Evolutionary conservation across 2,888 invertebrate species (phyloP).

Genomic region (Molanna angustata): DNA sequence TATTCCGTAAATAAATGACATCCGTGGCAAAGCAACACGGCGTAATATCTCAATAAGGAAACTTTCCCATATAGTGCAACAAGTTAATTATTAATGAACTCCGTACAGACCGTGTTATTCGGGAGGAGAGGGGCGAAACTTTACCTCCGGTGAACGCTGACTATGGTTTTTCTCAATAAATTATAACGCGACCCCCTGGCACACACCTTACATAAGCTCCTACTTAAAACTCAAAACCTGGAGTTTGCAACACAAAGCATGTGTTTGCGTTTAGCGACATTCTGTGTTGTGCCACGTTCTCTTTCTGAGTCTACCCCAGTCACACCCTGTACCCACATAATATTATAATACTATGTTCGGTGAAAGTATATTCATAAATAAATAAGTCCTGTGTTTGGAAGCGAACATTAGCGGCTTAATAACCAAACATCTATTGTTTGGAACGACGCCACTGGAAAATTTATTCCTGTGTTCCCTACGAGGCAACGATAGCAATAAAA

Average conservation of each 20-base stretch:
- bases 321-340: no score
- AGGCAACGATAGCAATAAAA: slow-evolving; percentile 13
- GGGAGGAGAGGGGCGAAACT: no score
- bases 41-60: no score
- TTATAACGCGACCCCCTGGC: slow-evolving; percentile 6
- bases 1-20: no score
- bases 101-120: no score
- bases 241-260: slow-evolving; percentile 24
- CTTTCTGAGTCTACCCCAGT: no score
- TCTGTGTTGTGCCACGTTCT: no score
- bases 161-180: slow-evolving; percentile 16
- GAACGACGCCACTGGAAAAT: slow-evolving; percentile 15
- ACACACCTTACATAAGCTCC: slow-evolving; percentile 10
- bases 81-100: no score
- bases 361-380: slow-evolving; percentile 24
- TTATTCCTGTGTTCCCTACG: slow-evolving; percentile 8
- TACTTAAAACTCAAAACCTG: slow-evolving; percentile 20
- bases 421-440: slow-evolving; percentile 23
- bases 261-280: no score
- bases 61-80: no score
- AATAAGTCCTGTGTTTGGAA: slow-evolving; percentile 6
- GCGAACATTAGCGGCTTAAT: slow-evolving; percentile 18
- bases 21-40: no score
- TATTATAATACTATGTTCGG: background rate
- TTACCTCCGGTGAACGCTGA: no score